phyloP scores from a whole-genome alignment of 2,888 invertebrate genomes.

The Melolontha melolontha region DNA sequence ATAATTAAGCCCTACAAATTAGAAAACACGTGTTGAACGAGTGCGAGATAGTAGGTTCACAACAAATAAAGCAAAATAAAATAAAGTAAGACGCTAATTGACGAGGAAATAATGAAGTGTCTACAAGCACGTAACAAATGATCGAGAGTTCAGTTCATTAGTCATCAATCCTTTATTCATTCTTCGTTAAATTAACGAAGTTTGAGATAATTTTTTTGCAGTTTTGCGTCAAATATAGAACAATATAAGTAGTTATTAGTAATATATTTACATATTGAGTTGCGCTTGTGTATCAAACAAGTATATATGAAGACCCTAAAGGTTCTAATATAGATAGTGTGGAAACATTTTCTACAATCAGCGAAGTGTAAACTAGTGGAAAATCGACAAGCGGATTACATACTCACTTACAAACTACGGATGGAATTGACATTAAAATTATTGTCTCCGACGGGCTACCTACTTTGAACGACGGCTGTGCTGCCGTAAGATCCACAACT shows the following conservation, averaged over 20 bases:
- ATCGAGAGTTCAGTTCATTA: not conserved
- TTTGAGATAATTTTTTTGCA: constrained; percentile 5
- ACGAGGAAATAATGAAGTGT: too few relatives aligned
- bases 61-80: too few relatives aligned
- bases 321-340: constrained; percentile 8
- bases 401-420: not conserved
- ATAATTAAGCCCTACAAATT: too few relatives aligned
- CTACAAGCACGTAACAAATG: too few relatives aligned
- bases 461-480: too few relatives aligned
- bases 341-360: constrained; percentile 12
- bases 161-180: constrained; percentile 8
- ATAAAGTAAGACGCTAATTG: too few relatives aligned
- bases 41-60: too few relatives aligned
- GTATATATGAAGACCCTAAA: constrained; percentile 2
- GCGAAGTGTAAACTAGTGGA: not conserved
- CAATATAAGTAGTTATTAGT: too few relatives aligned
- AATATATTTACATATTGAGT: constrained; percentile 15
- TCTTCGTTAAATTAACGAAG: constrained; percentile 7
- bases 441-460: too few relatives aligned
- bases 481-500: too few relatives aligned
- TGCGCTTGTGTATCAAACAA: constrained; percentile 15
- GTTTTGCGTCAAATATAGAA: too few relatives aligned
- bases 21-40: too few relatives aligned
- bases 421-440: not conserved
- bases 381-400: constrained; percentile 4